Evolutionary conservation across 2,113 vertebrate genomes (phyloP), one percentile per base, ranked within the genome.

Genomic region (Hylia prasina): DNA sequence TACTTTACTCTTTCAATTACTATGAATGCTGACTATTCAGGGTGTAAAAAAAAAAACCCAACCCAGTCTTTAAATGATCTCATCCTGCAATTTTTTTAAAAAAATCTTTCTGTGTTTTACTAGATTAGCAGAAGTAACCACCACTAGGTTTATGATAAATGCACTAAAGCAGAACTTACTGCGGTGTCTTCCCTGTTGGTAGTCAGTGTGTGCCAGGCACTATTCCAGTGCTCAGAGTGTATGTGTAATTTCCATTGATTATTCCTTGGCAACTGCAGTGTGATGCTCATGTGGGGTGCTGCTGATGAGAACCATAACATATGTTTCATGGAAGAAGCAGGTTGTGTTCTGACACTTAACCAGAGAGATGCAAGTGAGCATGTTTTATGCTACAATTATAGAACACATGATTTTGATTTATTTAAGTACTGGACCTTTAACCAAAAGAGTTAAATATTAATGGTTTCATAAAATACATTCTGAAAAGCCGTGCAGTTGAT

Each of bases 191-290:
- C 37, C 61, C 48, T 92, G 51, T 44, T 72, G 65, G 53, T 20
- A 87, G 83, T 53, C 35, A 68, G 15, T 72, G 53, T 61, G 31
- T 78, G 37, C 28, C 65, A 96, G 89, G 66, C 81, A 82, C 48
- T 75, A 31, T 79, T 96, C 57, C 78, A 87, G 42, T 64, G 53
- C 50, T 92, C 77, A 70, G 66, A 61, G 28, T 82, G 50, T 68
- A 87, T 64, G 63, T 91, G 65, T 15, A 61, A 87, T 93, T 96
- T 85, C 91, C 76, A 60, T 82, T 89, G 77, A 82, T 84, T 94
- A 89, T 87, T 94, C 73, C 58, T 94, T 94, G 84, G 75, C 70
- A 94, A 78, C 47, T 83, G 44, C 31, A 53, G 24, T 50, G 47
- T 5, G 54, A 73, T 90, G 90, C 39, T 92, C 68, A 42, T 93